Conservation (phyloP, 2,797 vertebrate genomes). For the Enteromius afrohamiltoni region DNA sequence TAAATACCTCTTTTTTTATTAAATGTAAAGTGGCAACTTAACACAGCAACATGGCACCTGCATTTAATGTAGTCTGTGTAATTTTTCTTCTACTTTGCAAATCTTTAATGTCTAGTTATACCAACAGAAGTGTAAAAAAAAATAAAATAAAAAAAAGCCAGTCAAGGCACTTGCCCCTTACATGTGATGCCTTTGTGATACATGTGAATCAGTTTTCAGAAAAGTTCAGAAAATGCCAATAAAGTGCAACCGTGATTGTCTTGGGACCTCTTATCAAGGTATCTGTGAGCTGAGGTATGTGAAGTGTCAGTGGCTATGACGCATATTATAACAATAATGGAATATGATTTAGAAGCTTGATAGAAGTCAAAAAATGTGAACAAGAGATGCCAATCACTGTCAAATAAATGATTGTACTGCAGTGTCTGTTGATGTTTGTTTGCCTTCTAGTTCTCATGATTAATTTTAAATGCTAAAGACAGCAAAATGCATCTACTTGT, state of each 20-base stretch:
- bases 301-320: not conserved
- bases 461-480: constrained; percentile 37
- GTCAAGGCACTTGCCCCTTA: not conserved
- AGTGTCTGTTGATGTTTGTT: not conserved
- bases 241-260: not conserved
- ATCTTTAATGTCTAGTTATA: not conserved
- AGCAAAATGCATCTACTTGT: constrained; percentile 30
- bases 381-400: not conserved
- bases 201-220: not conserved
- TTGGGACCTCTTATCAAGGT: not conserved
- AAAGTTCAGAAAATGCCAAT: not conserved
- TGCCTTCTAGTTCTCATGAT: constrained; percentile 8
- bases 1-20: not conserved
- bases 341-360: not conserved
- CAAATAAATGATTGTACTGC: not conserved
- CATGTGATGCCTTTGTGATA: not conserved
- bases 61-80: not conserved
- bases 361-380: not conserved
- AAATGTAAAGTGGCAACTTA: not conserved
- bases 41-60: not conserved
- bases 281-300: constrained; percentile 9
- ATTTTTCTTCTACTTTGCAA: not conserved
- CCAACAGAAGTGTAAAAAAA: not conserved
- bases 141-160: not conserved
- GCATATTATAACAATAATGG: constrained; percentile 16